Percentiles rank a stretch among this genome's conserved stretches.
Evolutionary conservation across 2,888 invertebrate species (phyloP).

Genomic region (Himalopsyche kuldschensis): DNA sequence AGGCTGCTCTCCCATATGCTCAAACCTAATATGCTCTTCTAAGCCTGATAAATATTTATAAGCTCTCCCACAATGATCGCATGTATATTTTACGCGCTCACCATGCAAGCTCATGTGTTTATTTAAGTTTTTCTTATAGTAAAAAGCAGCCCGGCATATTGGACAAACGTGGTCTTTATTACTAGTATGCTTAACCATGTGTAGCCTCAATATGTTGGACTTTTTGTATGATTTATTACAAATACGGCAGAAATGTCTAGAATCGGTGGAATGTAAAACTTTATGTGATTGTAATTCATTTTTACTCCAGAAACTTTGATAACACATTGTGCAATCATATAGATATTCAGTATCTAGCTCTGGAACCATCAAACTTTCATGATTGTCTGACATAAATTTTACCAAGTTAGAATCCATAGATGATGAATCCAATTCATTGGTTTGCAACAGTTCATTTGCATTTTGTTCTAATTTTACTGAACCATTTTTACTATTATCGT

Average conservation of each 20-base stretch:
- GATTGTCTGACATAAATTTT: conserved; percentile 12
- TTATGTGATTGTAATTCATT: background rate
- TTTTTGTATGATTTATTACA: background rate
- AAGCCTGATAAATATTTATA: background rate
- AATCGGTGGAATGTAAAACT: background rate
- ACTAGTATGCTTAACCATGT: background rate
- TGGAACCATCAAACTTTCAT: background rate
- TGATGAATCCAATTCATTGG: background rate
- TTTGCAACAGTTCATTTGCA: background rate
- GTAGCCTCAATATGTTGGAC: background rate
- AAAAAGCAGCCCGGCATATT: background rate
- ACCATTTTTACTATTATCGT: background rate
- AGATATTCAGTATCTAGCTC: background rate
- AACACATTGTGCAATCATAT: background rate
- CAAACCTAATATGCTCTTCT: background rate
- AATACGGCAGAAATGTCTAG: background rate
- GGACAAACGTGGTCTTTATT: background rate
- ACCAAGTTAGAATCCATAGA: background rate
- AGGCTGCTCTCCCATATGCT: background rate
- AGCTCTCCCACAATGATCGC: background rate
- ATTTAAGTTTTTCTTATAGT: background rate
- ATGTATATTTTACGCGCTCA: background rate
- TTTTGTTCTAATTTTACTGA: background rate
- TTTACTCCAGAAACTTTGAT: background rate
- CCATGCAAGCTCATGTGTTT: background rate